Evolutionary conservation across 2,113 vertebrate species (phyloP).

Genomic region (Galeopterus variegatus): DNA sequence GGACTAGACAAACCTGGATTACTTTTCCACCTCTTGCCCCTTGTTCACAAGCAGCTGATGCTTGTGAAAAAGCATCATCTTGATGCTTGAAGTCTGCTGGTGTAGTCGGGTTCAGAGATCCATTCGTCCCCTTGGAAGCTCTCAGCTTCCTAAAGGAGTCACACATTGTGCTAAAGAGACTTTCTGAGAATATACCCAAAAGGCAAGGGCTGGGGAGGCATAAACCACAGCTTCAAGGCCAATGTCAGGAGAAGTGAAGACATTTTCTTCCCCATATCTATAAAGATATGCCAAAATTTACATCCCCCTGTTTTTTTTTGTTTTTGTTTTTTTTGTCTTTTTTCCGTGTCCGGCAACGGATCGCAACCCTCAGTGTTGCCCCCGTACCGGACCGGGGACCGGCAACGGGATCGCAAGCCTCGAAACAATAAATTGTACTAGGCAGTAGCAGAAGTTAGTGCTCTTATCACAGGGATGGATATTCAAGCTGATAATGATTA

Average conservation of each 20-base stretch:
- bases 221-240: not conserved
- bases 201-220: not conserved
- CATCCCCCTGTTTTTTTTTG: no score
- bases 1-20: no score
- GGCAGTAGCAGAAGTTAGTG: not conserved
- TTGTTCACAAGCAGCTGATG: not conserved
- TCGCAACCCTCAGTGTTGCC: no score
- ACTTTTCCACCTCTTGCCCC: not conserved
- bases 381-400: no score
- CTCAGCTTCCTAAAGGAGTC: not conserved
- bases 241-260: not conserved
- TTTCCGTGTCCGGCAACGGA: no score
- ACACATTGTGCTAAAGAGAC: not conserved
- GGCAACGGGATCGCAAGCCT: no score
- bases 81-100: not conserved
- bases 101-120: not conserved
- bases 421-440: not conserved
- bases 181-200: not conserved
- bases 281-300: conserved; percentile 52
- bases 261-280: conserved; percentile 22
- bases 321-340: no score
- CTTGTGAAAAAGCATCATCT: not conserved
- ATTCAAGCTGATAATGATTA: not conserved
- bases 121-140: not conserved
- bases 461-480: not conserved